These are phyloP conservation scores for Abscondita cerata DNA, from an alignment of 2,888 invertebrate species.

Conservation along the genomic window DNA sequence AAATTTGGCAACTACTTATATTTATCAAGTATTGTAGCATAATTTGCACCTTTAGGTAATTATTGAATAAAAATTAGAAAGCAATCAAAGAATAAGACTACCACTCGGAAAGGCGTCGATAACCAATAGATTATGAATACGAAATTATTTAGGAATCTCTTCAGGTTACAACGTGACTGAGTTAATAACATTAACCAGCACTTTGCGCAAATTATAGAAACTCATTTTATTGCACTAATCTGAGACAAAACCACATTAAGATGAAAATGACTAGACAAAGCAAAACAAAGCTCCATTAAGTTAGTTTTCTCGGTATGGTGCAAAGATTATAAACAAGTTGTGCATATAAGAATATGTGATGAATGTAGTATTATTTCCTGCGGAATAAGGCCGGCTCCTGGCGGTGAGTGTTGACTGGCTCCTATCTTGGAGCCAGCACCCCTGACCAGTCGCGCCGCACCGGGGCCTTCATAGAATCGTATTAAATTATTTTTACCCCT, in stretches of 20 bases:
- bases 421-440: conserved; percentile 40
- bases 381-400: conserved; percentile 43
- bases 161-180: too few species aligned
- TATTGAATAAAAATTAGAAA: too few species aligned
- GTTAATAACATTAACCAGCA: too few species aligned
- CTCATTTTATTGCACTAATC: conserved; percentile 12
- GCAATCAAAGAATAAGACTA: too few species aligned
- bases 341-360: conserved; percentile 41
- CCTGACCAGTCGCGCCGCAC: conserved; percentile 34
- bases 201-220: too few species aligned
- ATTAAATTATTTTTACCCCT: conserved; percentile 30
- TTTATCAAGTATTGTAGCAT: too few species aligned
- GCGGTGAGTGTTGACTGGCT: conserved; percentile 37
- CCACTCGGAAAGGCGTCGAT: too few species aligned
- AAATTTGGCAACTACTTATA: too few species aligned
- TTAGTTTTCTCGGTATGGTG: conserved; percentile 28
- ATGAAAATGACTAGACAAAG: conserved; percentile 19
- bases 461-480: conserved; percentile 29
- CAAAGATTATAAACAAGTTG: conserved; percentile 37
- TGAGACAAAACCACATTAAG: conserved; percentile 21
- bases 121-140: too few species aligned
- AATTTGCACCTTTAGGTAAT: too few species aligned
- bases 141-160: too few species aligned
- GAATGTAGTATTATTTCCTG: conserved; percentile 45
- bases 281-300: conserved; percentile 36